Base-by-base conservation (phyloP, 2,888 invertebrate genomes). In the Gymnoscelis rufifasciata region DNA sequence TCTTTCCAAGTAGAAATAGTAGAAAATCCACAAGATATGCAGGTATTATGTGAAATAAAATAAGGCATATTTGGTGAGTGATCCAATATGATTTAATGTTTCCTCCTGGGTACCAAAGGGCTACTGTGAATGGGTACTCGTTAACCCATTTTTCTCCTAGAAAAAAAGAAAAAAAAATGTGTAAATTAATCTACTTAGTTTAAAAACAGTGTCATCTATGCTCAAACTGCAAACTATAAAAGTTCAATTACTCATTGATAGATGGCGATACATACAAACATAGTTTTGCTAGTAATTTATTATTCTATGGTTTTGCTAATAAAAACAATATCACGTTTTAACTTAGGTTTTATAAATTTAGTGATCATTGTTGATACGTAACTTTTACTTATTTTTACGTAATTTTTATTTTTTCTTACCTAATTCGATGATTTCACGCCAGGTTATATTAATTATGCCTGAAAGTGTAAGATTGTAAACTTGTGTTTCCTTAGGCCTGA, bases 391-490 rank as follows among this genome's bases (percentile, higher is more conserved):
- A 19, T 5, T 19, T 19, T 19, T 19, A 19, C 2, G 3, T 19
- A 19, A 3, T 2, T 26, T 6, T 26, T 7, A 0, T 11, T 11
- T 7, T 30, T 7, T 12, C 71, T 86, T 89, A 64, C 93, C 93
- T 24, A 90, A 84, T 57, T 92, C 90, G 61, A 97, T 90, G 38
- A 95, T 91, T 60, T 93, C 91, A 11, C 92, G 93, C 98, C 98
- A 99, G 0, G 93, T 93, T 38, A 97, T 82, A 0, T 93, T 92
- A 51, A 95, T 92, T 13, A 93, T 91, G 11, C 90, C 90, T 0
- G 95, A 94, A 2, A 94, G 89, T 1, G 95, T 95, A 40, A 95
- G 89, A 71, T 97, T 97, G 74, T 93, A 93, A 7, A 95, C 90
- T 8, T 90, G 83, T 0, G 87, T 81, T 19, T 88, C 76, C 13